Base-by-base conservation (phyloP, 1,140 invertebrate species). In the Drosophila willistoni region DNA sequence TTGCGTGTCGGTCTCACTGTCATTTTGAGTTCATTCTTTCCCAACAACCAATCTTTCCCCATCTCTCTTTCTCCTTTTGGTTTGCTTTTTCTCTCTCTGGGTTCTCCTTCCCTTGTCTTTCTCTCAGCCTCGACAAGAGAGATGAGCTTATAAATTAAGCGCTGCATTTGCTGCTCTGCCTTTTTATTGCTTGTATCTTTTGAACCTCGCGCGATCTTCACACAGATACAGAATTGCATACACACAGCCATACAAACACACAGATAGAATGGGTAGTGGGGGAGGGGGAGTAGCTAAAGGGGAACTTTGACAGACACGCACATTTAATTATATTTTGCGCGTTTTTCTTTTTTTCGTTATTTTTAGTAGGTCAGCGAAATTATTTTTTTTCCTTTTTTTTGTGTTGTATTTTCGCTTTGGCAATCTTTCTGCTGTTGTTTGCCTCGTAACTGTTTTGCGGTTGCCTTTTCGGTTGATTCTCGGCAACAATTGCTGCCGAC, bases 361-460 rank as follows among this genome's bases (percentile, higher is more conserved):
- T 69, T 86, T 84, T 86, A 86, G 83, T 86, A 68, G 83, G 83
- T 86, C 83, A 86, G 83, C 83, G 83, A 86, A 86, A 87, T 86
- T 77, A 68, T 73, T 65, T 64, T 80, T 66, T 34, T 69, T 47
- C 42, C 36, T 64, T 59, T 59, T 9, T 14, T 56, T 64, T 25
- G 25, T 62, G 60, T 59, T 70, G 67, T 64, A 64, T 41, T 14
- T 64, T 42, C 61, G 64, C 44, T 39, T 47, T 74, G 73, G 17
- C 71, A 74, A 47, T 64, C 14, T 39, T 39, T 39, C 19, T 41
- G 34, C 19, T 41, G 75, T 77, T 71, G 74, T 65, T 77, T 65
- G 75, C 68, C 75, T 77, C 75, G 75, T 77, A 77, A 77, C 75
- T 77, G 75, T 77, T 77, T 64, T 51, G 74, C 74, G 68, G 62